Conservation (phyloP, 2,888 invertebrate genomes). For the Machimus rusticus region DNA sequence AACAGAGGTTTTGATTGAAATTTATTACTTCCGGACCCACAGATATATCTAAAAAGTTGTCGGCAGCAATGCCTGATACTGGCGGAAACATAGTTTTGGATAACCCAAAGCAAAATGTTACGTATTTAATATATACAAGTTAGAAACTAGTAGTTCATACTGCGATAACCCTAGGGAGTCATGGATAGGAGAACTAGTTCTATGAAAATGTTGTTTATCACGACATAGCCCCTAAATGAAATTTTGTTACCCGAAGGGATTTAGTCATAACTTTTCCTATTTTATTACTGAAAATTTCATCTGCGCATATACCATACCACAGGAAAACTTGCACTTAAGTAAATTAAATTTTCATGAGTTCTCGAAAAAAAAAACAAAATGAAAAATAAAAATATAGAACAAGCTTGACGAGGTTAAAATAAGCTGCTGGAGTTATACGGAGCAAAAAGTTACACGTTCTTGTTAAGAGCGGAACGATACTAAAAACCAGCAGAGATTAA, state of each 20-base stretch:
- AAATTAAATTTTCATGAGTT: neutral
- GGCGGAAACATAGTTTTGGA: neutral
- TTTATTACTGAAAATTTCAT: neutral
- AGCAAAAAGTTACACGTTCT: neutral
- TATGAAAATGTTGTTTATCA: neutral
- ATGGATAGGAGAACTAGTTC: neutral
- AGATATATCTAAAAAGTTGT: neutral
- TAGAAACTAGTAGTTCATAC: neutral
- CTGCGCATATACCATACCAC: neutral
- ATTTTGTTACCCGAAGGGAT: neutral
- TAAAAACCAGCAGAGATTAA: neutral
- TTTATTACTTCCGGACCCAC: too few species aligned
- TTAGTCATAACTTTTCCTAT: neutral
- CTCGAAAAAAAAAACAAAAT: neutral
- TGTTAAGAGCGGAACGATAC: neutral
- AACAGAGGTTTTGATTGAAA: too few species aligned
- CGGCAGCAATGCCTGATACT: neutral
- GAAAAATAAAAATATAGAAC: neutral
- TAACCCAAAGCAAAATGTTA: neutral
- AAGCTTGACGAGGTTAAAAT: neutral
- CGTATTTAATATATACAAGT: neutral
- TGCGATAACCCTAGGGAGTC: neutral
- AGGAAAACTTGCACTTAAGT: neutral
- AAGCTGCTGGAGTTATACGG: neutral
- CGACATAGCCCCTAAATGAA: neutral